Percentiles rank a stretch among this genome's conserved stretches.
Conservation (phyloP, 2,888 invertebrate species). For the Thymelicus acteon region DNA sequence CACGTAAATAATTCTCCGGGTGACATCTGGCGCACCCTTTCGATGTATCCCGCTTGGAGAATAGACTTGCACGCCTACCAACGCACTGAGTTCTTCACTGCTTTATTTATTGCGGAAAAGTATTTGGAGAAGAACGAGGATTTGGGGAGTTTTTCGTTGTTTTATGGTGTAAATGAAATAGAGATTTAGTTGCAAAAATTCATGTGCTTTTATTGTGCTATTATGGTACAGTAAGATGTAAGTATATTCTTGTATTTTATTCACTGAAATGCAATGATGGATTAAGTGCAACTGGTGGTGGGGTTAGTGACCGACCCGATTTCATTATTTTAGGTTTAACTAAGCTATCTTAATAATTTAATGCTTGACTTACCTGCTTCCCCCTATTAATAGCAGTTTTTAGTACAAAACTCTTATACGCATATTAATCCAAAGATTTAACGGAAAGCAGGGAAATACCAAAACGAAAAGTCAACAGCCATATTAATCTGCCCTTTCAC, state of each 20-base stretch:
- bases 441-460: slow-evolving; percentile 12
- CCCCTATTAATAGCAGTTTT: too few relatives aligned
- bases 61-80: slow-evolving; percentile 74
- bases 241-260: too few relatives aligned
- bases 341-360: too few relatives aligned
- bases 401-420: too few relatives aligned
- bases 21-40: slow-evolving; percentile 82
- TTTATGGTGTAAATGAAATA: not conserved
- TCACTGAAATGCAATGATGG: too few relatives aligned
- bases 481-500: slow-evolving; percentile 33
- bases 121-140: not conserved
- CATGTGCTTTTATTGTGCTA: too few relatives aligned
- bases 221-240: too few relatives aligned
- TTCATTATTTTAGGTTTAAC: too few relatives aligned
- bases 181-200: too few relatives aligned
- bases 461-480: slow-evolving; percentile 26
- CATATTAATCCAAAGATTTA: not conserved
- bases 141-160: not conserved
- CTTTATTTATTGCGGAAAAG: not conserved
- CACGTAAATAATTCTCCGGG: slow-evolving; percentile 78
- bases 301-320: too few relatives aligned
- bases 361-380: too few relatives aligned
- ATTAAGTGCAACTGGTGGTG: too few relatives aligned
- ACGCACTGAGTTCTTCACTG: slow-evolving; percentile 60
- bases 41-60: slow-evolving; percentile 66